Percentiles rank a stretch among this genome's conserved stretches.
phyloP scores from a whole-genome alignment of 2,888 invertebrate species.

The Ischnura elegans region DNA sequence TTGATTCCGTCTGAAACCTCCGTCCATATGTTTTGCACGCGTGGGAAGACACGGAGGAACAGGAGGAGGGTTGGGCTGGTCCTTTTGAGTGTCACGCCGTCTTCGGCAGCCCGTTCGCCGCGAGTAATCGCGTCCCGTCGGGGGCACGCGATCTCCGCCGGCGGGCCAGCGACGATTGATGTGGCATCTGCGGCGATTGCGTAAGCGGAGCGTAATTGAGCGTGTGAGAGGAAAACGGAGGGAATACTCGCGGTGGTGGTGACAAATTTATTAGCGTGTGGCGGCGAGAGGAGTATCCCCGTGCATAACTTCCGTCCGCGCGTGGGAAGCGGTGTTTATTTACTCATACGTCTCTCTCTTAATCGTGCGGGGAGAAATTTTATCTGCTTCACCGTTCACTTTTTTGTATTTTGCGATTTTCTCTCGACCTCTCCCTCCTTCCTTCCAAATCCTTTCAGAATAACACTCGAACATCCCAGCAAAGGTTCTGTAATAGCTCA shows the following conservation, averaged over 20 bases:
- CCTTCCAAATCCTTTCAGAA: no score
- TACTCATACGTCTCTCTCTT: background rate
- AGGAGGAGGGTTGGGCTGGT: background rate
- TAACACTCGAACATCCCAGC: no score
- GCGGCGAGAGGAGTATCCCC: background rate
- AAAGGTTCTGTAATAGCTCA: no score
- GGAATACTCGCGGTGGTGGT: background rate
- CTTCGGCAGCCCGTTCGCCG: no score
- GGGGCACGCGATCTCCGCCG: background rate
- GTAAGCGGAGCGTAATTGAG: background rate
- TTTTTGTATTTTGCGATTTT: background rate
- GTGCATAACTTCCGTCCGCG: background rate
- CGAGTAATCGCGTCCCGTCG: background rate
- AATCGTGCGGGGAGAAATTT: conserved; percentile 1
- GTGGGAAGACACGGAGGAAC: background rate
- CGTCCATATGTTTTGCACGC: background rate
- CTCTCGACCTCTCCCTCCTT: background rate
- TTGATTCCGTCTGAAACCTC: background rate
- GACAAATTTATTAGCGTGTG: background rate
- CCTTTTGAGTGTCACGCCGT: background rate
- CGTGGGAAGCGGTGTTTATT: background rate
- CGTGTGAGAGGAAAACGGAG: background rate
- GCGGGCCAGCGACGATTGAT: background rate
- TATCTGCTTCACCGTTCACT: background rate
- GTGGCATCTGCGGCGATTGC: background rate